Evolutionary conservation across 2,113 vertebrate species (phyloP).

Genomic region (Parus major): DNA sequence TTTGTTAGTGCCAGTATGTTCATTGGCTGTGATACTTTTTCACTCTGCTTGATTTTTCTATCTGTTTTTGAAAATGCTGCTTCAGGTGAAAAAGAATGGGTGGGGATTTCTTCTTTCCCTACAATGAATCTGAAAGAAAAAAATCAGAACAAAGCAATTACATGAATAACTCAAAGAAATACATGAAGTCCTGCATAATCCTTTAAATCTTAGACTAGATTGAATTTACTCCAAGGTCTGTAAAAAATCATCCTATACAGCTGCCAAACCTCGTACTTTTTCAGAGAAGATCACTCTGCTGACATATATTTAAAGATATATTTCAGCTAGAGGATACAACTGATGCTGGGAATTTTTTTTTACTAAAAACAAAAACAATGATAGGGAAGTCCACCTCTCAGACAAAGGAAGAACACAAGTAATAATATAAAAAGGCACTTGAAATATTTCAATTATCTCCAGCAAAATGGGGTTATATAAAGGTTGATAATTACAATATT

Average conservation of each 20-base stretch:
- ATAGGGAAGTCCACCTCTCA: not conserved
- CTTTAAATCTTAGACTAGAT: not conserved
- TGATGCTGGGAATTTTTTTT: not conserved
- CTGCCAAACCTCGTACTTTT: not conserved
- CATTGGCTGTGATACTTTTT: slow-evolving; percentile 55
- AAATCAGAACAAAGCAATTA: not conserved
- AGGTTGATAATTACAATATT: not conserved
- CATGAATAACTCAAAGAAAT: not conserved
- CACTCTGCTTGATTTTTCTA: slow-evolving; percentile 60
- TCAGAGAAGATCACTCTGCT: not conserved
- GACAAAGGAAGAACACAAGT: not conserved
- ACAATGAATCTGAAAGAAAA: slow-evolving; percentile 87
- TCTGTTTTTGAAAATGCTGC: slow-evolving; percentile 69
- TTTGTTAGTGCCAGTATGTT: slow-evolving; percentile 77
- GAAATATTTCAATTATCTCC: not conserved
- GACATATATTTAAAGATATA: not conserved
- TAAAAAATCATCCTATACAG: not conserved
- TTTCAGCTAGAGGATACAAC: not conserved
- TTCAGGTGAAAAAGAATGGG: slow-evolving; percentile 82
- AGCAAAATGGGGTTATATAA: not conserved
- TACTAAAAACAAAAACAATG: not conserved
- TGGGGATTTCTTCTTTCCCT: slow-evolving; percentile 94
- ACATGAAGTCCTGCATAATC: not conserved
- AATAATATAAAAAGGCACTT: not conserved
- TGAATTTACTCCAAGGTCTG: not conserved